Percentiles rank a stretch among this genome's conserved stretches.
Conservation (phyloP, 2,797 vertebrate genomes). For the Crocidura indochinensis region DNA sequence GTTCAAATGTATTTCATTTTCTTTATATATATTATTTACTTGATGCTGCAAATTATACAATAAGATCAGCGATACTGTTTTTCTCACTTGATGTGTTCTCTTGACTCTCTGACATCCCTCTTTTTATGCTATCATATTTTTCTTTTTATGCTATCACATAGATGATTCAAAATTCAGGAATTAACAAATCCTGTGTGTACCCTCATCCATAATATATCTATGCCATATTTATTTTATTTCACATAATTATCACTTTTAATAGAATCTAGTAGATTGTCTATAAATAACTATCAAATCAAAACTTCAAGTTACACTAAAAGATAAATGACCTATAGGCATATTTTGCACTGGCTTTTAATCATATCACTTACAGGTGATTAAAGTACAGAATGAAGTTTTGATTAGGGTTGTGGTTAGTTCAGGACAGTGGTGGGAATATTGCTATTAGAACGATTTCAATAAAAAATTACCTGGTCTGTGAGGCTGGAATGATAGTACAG, state of each 20-base stretch:
- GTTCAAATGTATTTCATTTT: neutral
- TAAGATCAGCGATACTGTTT: neutral
- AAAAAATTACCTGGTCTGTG: no score
- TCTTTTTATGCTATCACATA: neutral
- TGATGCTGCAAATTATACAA: conserved; percentile 19
- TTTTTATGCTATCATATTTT: no score
- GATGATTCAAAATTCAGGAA: conserved; percentile 9
- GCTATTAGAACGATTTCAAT: neutral
- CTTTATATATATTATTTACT: neutral
- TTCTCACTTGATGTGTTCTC: neutral
- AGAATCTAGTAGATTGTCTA: neutral
- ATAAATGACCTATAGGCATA: neutral
- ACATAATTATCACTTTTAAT: neutral
- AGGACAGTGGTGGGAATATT: fast-evolving
- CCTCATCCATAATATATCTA: neutral
- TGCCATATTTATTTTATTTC: neutral
- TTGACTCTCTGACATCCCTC: neutral
- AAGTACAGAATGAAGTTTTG: conserved; percentile 13
- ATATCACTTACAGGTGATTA: neutral
- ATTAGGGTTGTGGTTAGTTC: fast-evolving
- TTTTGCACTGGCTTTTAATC: neutral
- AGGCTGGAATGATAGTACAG: no score
- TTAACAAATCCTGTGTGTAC: no score
- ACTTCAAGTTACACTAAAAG: neutral
- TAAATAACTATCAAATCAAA: conserved; percentile 1